Base-by-base conservation (phyloP, 2,797 vertebrate genomes). In the Tinamus major region DNA sequence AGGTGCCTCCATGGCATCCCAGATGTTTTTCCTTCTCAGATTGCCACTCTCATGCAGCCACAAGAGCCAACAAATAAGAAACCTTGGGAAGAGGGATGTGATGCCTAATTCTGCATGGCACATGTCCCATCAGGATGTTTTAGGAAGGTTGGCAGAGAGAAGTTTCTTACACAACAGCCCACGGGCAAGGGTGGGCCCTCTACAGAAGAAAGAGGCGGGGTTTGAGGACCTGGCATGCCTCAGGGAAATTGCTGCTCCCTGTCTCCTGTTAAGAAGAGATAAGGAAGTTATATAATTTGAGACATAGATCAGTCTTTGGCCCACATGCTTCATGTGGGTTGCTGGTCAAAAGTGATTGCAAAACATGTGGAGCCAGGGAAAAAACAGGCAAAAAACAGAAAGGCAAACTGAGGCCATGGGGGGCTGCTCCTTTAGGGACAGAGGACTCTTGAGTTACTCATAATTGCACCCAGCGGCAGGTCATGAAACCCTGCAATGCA, bases 41-140 rank as follows among this genome's bases (percentile, higher is more conserved):
- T 74, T 2, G 0, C 0, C 0, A 1, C 31, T 68, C 3, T 71
- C 55, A 7, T 10, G 37, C 42, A 72, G 37, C 69, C 49, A 17
- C 8, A 26, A 58, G 65, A 95, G 76, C 62, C 79, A 72, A 83
- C 21, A 72, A 83, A 58, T 42, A 68, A 76, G 48, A 83, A 92
- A 65, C 11, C 2, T 5, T 5, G 31, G 48, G 85, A 1, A 8
- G 75, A 51, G 67, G 12, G 53, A 58, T 33, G 33, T 75, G 85
- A 65, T 69, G 92, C 37, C 70, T 69, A 56, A 56, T 56, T 56
- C 55, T 29, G 16, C 0, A 11, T 71, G 76, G 87, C 69, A 87
- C 49, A 39, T 39, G 49, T 27, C 67, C 41, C 35, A 39, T 65
- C 29, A 31, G 59, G 82, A n/a, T 69, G 83, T 75, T 79, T 89